phyloP scores from a whole-genome alignment of 2,113 vertebrate species.

The Pachyramphus minor region DNA sequence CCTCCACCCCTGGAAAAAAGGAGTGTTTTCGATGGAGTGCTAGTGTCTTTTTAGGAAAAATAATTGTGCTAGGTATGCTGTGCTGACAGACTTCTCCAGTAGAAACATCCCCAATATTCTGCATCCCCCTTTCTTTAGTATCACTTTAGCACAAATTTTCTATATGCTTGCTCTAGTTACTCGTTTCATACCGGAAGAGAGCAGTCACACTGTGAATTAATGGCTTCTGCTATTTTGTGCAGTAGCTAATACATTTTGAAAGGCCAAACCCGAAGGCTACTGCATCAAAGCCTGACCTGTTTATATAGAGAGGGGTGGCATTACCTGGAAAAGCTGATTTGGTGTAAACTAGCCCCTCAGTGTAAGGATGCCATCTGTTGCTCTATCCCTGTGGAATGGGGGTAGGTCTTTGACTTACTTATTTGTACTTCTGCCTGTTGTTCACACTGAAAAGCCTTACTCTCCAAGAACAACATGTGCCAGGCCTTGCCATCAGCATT shows the following conservation, averaged over 20 bases:
- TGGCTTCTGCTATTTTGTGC: background rate
- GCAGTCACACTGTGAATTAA: background rate
- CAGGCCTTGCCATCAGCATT: background rate
- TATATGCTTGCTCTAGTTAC: accelerated
- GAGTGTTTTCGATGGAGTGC: background rate
- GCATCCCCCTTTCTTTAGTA: background rate
- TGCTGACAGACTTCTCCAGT: background rate
- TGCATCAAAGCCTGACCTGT: background rate
- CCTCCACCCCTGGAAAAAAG: background rate
- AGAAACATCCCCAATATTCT: background rate
- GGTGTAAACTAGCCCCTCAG: background rate
- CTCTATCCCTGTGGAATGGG: background rate
- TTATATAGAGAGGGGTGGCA: background rate
- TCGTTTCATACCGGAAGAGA: background rate
- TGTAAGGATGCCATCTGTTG: background rate
- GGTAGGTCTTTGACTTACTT: background rate
- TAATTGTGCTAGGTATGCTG: background rate
- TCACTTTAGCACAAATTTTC: background rate
- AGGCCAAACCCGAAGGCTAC: background rate
- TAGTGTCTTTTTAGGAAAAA: background rate
- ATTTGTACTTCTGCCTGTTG: background rate
- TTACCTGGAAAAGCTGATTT: background rate
- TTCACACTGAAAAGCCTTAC: background rate
- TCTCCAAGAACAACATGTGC: background rate
- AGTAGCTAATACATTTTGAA: background rate